Base-by-base conservation (phyloP, 2,797 vertebrate species). In the Scolopax rusticola region DNA sequence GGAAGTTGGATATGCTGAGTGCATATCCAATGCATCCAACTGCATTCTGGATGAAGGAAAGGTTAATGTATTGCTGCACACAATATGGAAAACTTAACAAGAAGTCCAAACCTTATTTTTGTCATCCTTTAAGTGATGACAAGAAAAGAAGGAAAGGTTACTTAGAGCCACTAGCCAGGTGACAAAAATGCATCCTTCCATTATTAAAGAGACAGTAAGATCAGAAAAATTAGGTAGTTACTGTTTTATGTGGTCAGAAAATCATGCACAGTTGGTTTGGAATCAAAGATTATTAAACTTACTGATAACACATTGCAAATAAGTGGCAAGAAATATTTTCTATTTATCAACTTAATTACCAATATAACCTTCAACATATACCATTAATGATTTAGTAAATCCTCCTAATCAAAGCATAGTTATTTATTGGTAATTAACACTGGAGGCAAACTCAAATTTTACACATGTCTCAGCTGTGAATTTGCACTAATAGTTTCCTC, bases 271-370 rank as follows among this genome's bases (percentile, higher is more conserved):
- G 25, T 48, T 56, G 12, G 9, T 84, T 89, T 84, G 32, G 25
- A 87, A 92, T 83, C 16, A 81, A 74, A 84, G n/a, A 63, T 81
- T 84, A 48, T 74, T 94, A 91, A 76, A 15, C 47, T 67, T 63
- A 73, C 41, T 70, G 51, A 51, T 75, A 85, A 90, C 7, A 84
- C n/a, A 65, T 8, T 74, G 69, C 38, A 87, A 95, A 89, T 8
- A 85, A 84, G 43, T 64, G 9, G 41, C 41, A 94, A 81, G 41
- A 89, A 81, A 36, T 60, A 60, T 5, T 20, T 27, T 64, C 13
- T 68, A 14, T 57, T 85, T 65, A 87, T 80, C 70, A 95, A 85
- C 89, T 47, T 71, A 83, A 91, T 60, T 87, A 83, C 32, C 30
- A 85, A 70, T 54, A 76, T 14, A 50, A 28, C 43, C 67, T 90